Evolutionary conservation across 2,888 invertebrate species (phyloP).

Genomic region (Ennomos quercinarius): DNA sequence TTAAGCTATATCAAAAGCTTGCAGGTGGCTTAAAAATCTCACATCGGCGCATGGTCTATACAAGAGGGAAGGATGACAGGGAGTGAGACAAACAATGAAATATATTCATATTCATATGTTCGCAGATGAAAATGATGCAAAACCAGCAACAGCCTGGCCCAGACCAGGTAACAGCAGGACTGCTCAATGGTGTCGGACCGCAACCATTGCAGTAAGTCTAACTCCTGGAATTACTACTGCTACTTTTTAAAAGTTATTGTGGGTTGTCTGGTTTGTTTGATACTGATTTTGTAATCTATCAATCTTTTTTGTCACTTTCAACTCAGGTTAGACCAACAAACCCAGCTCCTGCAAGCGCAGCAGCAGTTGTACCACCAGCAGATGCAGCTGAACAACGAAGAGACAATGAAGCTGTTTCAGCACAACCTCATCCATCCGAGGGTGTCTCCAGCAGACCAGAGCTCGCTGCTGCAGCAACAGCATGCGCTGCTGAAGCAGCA

Average conservation of each 20-base stretch:
- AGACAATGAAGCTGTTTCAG: slow-evolving; percentile 85
- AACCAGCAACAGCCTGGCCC: slow-evolving; percentile 75
- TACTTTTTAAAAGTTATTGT: too few relatives aligned
- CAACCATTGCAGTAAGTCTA: slow-evolving; percentile 77
- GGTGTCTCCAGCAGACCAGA: slow-evolving; percentile 73
- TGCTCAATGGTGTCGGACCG: slow-evolving; percentile 75
- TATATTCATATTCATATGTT: slow-evolving; percentile 12
- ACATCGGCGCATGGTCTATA: too few relatives aligned
- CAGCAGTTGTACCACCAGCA: slow-evolving; percentile 83
- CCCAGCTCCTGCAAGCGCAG: slow-evolving; percentile 76
- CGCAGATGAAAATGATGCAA: slow-evolving; percentile 79
- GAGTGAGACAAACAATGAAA: too few relatives aligned
- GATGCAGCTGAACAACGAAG: slow-evolving; percentile 79
- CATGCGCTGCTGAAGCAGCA: slow-evolving; percentile 55
- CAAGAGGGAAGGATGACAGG: too few relatives aligned
- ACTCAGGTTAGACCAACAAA: slow-evolving; percentile 73
- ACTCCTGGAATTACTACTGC: neutral
- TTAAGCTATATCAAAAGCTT: too few relatives aligned
- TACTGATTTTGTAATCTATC: too few relatives aligned
- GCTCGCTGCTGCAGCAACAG: slow-evolving; percentile 62
- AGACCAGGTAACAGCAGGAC: slow-evolving; percentile 68
- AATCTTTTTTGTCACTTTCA: slow-evolving; percentile 18
- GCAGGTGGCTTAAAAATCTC: too few relatives aligned
- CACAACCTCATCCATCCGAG: slow-evolving; percentile 84
- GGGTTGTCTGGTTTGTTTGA: too few relatives aligned